A percentile compares a stretch with the other conserved stretches of the same genome.
phyloP scores from a whole-genome alignment of 30 jellyfish, hydroid and myxozoan species.

The Turritopsis rubra region DNA sequence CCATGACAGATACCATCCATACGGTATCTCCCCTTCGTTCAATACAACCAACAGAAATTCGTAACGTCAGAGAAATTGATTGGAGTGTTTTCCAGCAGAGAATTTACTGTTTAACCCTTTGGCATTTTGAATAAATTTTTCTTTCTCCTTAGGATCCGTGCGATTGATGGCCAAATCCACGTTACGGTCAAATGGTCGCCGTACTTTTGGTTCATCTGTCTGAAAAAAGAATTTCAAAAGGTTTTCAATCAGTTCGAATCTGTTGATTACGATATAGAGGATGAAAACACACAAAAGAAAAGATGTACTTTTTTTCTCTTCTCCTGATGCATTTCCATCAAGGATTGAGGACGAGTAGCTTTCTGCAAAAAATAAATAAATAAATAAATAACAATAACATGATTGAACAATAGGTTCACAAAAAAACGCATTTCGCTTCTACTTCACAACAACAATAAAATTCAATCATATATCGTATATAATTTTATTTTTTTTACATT shows the following conservation, averaged over 20 bases:
- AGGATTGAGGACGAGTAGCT: slow-evolving; percentile 47
- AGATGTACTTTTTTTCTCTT: slow-evolving; percentile 54
- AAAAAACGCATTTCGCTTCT: too few species aligned
- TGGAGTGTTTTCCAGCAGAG: slow-evolving; percentile 43
- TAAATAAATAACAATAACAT: neutral
- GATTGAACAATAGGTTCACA: neutral
- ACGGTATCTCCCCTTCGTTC: too few species aligned
- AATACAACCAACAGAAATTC: neutral
- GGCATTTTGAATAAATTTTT: slow-evolving; percentile 41
- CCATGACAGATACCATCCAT: neutral
- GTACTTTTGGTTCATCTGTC: slow-evolving; percentile 45
- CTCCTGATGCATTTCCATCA: slow-evolving; percentile 73
- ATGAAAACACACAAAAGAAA: neutral
- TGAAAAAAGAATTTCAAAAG: slow-evolving; percentile 15
- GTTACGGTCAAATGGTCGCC: slow-evolving; percentile 67
- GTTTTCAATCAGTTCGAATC: neutral
- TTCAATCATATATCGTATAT: too few species aligned
- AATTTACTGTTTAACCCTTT: slow-evolving; percentile 44
- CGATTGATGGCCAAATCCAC: slow-evolving; percentile 45
- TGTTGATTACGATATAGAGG: neutral
- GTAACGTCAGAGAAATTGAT: slow-evolving; percentile 41
- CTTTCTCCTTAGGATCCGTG: slow-evolving; percentile 40
- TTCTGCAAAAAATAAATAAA: slow-evolving; percentile 24
- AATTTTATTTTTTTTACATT: slow-evolving; percentile 71
- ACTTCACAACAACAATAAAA: neutral